A percentile compares a stretch with the other conserved stretches of the same genome.
phyloP scores from a whole-genome alignment of 2,113 vertebrate genomes.

The Emberiza fucata region DNA sequence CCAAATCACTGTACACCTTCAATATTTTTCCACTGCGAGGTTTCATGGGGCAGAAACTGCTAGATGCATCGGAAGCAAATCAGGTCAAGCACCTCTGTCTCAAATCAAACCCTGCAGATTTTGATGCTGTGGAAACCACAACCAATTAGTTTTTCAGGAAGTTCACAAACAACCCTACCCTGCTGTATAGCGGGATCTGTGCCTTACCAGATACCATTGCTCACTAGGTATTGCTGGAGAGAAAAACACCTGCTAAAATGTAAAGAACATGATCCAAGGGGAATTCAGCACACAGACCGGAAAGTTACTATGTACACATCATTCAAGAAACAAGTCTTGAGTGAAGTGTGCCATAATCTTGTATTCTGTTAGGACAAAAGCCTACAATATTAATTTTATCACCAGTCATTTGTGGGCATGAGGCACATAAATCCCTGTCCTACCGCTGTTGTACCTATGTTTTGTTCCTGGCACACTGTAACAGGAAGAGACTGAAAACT shows the following conservation, averaged over 20 bases:
- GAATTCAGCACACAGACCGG: neutral
- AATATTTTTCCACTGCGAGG: neutral
- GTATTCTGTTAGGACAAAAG: neutral
- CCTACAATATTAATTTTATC: neutral
- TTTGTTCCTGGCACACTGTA: neutral
- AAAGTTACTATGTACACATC: neutral
- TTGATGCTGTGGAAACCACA: neutral
- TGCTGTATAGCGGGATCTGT: neutral
- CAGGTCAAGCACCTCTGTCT: neutral
- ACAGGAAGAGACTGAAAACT: neutral
- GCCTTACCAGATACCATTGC: neutral
- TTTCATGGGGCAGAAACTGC: neutral
- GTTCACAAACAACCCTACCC: neutral
- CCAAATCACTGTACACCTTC: neutral
- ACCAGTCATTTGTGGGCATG: neutral
- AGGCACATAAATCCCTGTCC: neutral
- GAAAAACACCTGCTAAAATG: neutral
- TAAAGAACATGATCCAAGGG: neutral
- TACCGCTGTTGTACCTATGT: neutral
- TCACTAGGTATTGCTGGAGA: neutral
- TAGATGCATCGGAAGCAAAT: neutral
- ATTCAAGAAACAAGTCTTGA: neutral
- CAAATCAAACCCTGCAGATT: neutral
- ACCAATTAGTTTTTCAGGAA: neutral
- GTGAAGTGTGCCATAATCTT: neutral